These are phyloP conservation scores for Oreochromis tanganicae DNA, from an alignment of 2,113 vertebrate species.

Conservation along the genomic window DNA sequence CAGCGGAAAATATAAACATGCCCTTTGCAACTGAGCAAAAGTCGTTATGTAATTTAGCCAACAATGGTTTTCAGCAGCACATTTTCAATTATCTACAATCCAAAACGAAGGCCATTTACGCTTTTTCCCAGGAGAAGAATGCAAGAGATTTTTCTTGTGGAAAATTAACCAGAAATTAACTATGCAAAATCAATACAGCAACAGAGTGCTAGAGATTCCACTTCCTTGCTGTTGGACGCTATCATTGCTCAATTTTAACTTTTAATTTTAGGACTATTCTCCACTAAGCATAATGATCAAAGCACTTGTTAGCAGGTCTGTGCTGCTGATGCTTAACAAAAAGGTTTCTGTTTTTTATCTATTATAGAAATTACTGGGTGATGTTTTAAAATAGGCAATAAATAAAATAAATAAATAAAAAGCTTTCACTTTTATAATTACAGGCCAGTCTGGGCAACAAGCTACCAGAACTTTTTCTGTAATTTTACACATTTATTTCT, in stretches of 20 bases:
- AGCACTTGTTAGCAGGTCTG: background rate
- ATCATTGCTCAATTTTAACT: background rate
- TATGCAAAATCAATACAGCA: background rate
- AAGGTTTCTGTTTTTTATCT: background rate
- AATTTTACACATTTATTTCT: background rate
- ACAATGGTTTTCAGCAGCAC: conserved; percentile 19
- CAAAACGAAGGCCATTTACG: background rate
- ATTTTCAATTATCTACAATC: conserved; percentile 8
- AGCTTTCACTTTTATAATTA: background rate
- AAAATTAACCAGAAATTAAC: background rate
- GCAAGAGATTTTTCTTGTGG: background rate
- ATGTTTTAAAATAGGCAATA: background rate
- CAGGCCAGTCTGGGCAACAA: background rate
- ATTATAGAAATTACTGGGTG: background rate
- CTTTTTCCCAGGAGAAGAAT: background rate
- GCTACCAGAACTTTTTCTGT: background rate
- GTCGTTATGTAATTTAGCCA: conserved; percentile 43
- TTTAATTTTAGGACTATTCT: background rate
- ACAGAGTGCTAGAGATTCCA: background rate
- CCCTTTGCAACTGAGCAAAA: conserved; percentile 27
- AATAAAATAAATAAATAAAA: background rate
- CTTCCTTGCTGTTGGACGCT: background rate
- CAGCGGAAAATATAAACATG: conserved; percentile 48
- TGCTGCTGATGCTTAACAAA: background rate
- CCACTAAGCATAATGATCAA: background rate